phyloP scores from a whole-genome alignment of 2,113 vertebrate genomes.

The Cardinalis cardinalis region DNA sequence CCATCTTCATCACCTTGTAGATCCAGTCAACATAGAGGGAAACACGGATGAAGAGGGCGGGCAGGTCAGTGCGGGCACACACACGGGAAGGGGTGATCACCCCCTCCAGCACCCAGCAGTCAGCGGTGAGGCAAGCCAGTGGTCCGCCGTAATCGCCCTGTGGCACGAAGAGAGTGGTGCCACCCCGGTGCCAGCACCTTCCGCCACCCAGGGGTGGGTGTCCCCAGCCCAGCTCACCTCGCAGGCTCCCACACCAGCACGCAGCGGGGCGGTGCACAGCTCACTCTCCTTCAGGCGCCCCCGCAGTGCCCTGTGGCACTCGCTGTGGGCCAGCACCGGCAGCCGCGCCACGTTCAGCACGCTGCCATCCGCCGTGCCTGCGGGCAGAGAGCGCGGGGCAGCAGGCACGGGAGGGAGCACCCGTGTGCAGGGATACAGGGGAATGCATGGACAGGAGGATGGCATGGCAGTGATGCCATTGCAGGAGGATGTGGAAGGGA shows the following conservation, averaged over 20 bases:
- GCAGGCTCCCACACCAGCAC: conserved; percentile 83
- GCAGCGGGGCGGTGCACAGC: conserved; percentile 86
- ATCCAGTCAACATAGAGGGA: conserved; percentile 95
- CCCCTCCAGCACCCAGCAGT: conserved; percentile 96
- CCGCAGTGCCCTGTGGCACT: conserved; percentile 82
- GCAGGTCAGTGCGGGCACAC: conserved; percentile 85
- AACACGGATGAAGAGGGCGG: conserved; percentile 88
- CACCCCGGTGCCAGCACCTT: rapidly evolving
- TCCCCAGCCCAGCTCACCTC: conserved; percentile 74
- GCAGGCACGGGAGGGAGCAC: rapidly evolving
- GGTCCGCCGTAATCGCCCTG: conserved; percentile 95
- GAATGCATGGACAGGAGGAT: not conserved
- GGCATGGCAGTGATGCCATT: not conserved
- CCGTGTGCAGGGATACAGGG: not conserved
- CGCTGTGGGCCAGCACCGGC: conserved; percentile 79
- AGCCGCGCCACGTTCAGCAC: conserved; percentile 86
- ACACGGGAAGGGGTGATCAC: conserved; percentile 92
- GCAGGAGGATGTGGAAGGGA: no score
- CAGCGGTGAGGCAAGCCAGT: conserved; percentile 86
- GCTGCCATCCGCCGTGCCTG: conserved; percentile 78
- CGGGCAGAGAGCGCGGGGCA: rapidly evolving
- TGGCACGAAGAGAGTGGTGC: not conserved
- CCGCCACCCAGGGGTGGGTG: rapidly evolving
- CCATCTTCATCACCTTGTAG: conserved; percentile 91
- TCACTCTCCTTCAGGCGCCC: conserved; percentile 85